Conservation (phyloP, 2,888 invertebrate species). For the Tenodera sinensis region DNA sequence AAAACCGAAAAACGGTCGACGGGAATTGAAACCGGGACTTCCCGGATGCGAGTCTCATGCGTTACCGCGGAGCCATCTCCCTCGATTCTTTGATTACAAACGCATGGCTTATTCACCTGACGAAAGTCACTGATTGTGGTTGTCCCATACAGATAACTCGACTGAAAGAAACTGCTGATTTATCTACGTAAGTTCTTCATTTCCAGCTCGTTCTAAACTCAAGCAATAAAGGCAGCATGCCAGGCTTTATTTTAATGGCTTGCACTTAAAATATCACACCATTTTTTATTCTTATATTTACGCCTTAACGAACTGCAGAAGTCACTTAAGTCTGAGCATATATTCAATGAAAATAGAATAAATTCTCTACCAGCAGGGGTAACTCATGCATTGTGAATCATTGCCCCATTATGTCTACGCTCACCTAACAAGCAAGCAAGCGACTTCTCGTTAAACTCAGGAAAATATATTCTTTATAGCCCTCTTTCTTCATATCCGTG, state of each 20-base stretch:
- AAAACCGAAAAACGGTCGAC: too few relatives aligned
- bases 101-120: not conserved
- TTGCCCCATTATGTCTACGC: not conserved
- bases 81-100: too few relatives aligned
- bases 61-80: too few relatives aligned
- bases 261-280: not conserved
- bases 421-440: not conserved
- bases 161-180: not conserved
- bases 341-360: not conserved
- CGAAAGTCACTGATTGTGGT: not conserved
- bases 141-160: not conserved
- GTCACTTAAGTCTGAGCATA: not conserved
- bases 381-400: not conserved
- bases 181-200: not conserved
- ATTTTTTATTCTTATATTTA: not conserved
- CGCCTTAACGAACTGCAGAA: not conserved
- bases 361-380: not conserved
- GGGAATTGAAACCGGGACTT: too few relatives aligned
- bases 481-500: not conserved
- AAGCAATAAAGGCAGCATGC: not conserved
- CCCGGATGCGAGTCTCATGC: too few relatives aligned
- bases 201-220: not conserved
- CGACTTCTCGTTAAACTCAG: not conserved
- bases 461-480: not conserved
- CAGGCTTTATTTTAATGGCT: not conserved